Evolutionary conservation across 2,797 vertebrate genomes (phyloP).

Genomic region (Caiman crocodilus): DNA sequence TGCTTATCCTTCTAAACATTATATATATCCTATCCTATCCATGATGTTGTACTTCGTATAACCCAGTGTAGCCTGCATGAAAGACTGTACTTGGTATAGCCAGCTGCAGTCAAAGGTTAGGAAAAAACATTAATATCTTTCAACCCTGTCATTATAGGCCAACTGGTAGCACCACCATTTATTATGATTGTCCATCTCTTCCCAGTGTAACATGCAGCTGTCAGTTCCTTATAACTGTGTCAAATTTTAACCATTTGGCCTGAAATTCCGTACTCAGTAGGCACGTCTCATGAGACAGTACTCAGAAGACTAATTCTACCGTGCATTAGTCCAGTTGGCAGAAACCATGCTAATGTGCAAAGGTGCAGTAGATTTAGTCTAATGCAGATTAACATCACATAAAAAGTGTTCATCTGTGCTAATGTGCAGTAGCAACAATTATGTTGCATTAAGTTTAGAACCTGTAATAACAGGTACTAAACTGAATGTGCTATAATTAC

Average conservation of each 20-base stretch:
- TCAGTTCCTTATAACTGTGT: fast-evolving
- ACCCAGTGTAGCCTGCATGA: neutral
- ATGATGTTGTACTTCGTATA: neutral
- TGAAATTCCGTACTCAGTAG: neutral
- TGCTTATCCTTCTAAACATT: neutral
- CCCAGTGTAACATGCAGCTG: fast-evolving
- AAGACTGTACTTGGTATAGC: neutral
- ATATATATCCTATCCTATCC: neutral
- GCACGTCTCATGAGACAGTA: too few species aligned
- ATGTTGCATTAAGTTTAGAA: too few species aligned
- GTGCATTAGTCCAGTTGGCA: too few species aligned
- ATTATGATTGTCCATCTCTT: neutral
- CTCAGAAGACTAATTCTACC: too few species aligned
- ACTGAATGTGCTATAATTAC: fast-evolving
- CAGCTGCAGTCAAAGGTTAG: neutral
- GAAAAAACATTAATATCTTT: neutral
- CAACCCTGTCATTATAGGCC: neutral
- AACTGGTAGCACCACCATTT: fast-evolving
- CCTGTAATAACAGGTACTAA: neutral
- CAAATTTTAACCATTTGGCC: neutral
- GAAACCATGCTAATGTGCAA: too few species aligned
- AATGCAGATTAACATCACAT: neutral
- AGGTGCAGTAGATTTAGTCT: neutral
- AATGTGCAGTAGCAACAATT: too few species aligned
- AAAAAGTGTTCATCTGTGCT: too few species aligned